Percentiles rank a stretch among this genome's conserved stretches.
phyloP scores from a whole-genome alignment of 2,888 invertebrate species.

The Cheilosia pagana region DNA sequence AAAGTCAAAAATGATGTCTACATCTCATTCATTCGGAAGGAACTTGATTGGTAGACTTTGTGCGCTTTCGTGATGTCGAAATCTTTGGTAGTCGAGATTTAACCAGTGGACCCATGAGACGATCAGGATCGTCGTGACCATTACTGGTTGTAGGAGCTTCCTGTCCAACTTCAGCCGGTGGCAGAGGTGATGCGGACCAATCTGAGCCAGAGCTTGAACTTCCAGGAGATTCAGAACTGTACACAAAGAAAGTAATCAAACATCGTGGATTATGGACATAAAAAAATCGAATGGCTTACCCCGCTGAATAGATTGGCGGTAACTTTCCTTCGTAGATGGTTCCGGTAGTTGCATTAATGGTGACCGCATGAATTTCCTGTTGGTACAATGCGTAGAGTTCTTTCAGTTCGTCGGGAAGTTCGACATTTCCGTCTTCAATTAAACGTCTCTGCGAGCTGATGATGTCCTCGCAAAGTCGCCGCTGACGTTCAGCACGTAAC shows the following conservation, averaged over 20 bases:
- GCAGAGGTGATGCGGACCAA: slow-evolving; percentile 83
- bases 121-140: slow-evolving; percentile 76
- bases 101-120: slow-evolving; percentile 82
- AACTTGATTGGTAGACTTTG: slow-evolving; percentile 72
- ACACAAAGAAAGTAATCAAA: background rate
- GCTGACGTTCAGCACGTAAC: slow-evolving; percentile 92
- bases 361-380: slow-evolving; percentile 93
- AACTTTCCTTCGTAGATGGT: slow-evolving; percentile 82
- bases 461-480: slow-evolving; percentile 95
- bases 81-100: slow-evolving; percentile 81
- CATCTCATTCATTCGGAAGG: slow-evolving; percentile 67
- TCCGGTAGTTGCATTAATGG: slow-evolving; percentile 82
- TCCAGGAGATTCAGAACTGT: slow-evolving; percentile 82
- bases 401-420: slow-evolving; percentile 89
- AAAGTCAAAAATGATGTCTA: slow-evolving; percentile 33
- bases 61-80: slow-evolving; percentile 76
- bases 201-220: slow-evolving; percentile 83
- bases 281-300: slow-evolving; percentile 77
- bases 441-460: slow-evolving; percentile 93
- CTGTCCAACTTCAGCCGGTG: slow-evolving; percentile 78
- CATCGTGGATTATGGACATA: background rate
- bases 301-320: slow-evolving; percentile 83
- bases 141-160: slow-evolving; percentile 15
- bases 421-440: slow-evolving; percentile 90
- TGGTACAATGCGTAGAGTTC: slow-evolving; percentile 93